Conservation (phyloP, 2,888 invertebrate species). For the Drosophila rubida region DNA sequence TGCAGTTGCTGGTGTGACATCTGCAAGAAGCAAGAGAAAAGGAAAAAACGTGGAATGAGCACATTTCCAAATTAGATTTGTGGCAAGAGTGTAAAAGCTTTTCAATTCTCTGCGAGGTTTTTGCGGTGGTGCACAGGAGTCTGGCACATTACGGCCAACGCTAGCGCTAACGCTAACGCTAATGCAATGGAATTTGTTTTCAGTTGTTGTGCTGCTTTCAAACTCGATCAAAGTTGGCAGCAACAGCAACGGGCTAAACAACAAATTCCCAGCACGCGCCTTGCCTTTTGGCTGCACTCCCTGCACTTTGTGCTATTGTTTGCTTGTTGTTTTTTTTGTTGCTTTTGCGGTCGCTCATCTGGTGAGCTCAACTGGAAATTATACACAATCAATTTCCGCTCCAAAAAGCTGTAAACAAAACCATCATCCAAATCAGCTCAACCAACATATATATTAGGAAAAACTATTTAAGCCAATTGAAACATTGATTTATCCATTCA, state of each 20-base stretch:
- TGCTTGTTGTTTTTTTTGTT: constrained; percentile 23
- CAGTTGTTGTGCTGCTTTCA: constrained; percentile 5
- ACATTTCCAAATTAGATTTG: constrained; percentile 68
- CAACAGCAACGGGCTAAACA: constrained; percentile 11
- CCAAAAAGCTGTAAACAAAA: constrained; percentile 64
- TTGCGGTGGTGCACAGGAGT: too few relatives aligned
- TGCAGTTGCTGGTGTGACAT: constrained; percentile 83
- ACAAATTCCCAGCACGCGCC: constrained; percentile 65
- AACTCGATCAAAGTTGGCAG: constrained; percentile 50
- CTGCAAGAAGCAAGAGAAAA: constrained; percentile 45
- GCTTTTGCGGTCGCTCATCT: constrained; percentile 54
- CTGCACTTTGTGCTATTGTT: constrained; percentile 50
- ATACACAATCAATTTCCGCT: constrained; percentile 82
- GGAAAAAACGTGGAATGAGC: neutral
- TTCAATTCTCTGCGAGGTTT: too few relatives aligned
- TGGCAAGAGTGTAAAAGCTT: constrained; percentile 64
- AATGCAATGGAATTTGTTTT: constrained; percentile 43
- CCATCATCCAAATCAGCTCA: constrained; percentile 46
- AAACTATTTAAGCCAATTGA: constrained; percentile 50
- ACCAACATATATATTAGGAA: too few relatives aligned
- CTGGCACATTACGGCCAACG: too few relatives aligned
- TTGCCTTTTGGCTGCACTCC: constrained; percentile 49
- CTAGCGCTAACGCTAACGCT: constrained; percentile 12
- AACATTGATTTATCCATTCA: constrained; percentile 43
- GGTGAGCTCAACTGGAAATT: constrained; percentile 71